Base-by-base conservation (phyloP, 2,797 vertebrate genomes). In the Epinephelus awoara region DNA sequence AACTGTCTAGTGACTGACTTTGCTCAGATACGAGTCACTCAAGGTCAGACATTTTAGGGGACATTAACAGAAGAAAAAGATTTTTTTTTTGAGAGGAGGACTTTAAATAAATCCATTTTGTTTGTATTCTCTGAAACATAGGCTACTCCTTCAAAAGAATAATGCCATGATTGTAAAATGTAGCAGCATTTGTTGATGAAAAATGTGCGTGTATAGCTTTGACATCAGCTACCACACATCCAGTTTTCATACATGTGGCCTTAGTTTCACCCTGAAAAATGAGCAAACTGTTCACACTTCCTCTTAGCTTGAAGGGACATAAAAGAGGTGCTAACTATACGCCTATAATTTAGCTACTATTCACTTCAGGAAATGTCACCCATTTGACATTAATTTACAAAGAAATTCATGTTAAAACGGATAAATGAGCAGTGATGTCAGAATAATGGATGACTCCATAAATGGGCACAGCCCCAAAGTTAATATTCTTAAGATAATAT, bases 371-470 rank as follows among this genome's bases (percentile, higher is more conserved):
- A 80, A 52, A 82, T 68, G 57, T 72, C 21, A 2, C 47, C 40
- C 9, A 13, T 73, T n/a, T 83, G 61, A 80, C 38, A 62, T 73
- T 2, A 55, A 51, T 70, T 87, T 59, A 51, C 15, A 8, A 51
- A 72, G 61, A 72, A 15, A 44, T 72, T 78, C 1, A 59, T 21
- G 21, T 69, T 21, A 42, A 73, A 77, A 55, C 2, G 7, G 2
- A 49, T 69, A 59, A 72, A 77, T 40, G 40, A 72, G 72, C 54
- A 67, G n/a, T 65, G n/a, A 59, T 74, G 75, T 63, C 69, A 79
- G 55, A 66, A 79, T 54, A 11, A 23, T 42, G 8, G 75, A 78
- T 70, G n/a, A 59, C 14, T 71, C 54, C 12, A 52, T 72, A 19
- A 70, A 81, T 74, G 1, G 29, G 18, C 12, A 56, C 23, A 13